Evolutionary conservation across 1,140 invertebrate genomes (phyloP), one percentile per base, ranked within the genome.

Genomic region (Magallana ariakensis): DNA sequence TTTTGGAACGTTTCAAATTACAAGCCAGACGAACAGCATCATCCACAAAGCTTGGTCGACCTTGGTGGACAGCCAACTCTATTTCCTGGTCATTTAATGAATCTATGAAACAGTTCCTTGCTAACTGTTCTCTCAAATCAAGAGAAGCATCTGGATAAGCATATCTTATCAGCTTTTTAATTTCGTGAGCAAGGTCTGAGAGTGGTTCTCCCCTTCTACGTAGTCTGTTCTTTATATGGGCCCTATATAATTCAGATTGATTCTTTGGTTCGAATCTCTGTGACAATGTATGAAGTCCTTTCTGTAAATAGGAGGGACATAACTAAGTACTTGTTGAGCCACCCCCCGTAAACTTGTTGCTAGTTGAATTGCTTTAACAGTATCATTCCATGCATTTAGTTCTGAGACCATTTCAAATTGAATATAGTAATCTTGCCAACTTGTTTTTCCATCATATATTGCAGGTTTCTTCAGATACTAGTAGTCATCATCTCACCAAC

Each of bases 371-470:
- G 85, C 85, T 54, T 86, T 86, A 26, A 80, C 84, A n/a, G n/a
- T n/a, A 66, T 85, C 83, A 75, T 89, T 84, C 85, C 88, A 89
- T n/a, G 60, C 53, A 57, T 87, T 87, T 22, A 89, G 53, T 19
- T 87, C 82, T 8, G 83, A 57, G n/a, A 89, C 58, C 85, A 89
- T 86, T 33, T 87, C 88, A 82, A 87, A 87, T 11, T 89, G 88
- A 15, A 89, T 85, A 26, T 85, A 60, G 54, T 84, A 87, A 66
- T 89, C 88, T 58, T 87, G 85, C 62, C 81, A 89, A 46, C 80
- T 80, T n/a, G 33, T 82, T 53, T 87, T 84, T 22, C 82, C 83
- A 83, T 89, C 88, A 86, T 80, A 89, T 4, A 16, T 85, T 19
- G 82, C 83, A 11, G 88, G 86, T 66, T 85, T 89, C 62, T 86